Evolutionary conservation across 2,888 invertebrate species (phyloP).

Genomic region (Pocota personata): DNA sequence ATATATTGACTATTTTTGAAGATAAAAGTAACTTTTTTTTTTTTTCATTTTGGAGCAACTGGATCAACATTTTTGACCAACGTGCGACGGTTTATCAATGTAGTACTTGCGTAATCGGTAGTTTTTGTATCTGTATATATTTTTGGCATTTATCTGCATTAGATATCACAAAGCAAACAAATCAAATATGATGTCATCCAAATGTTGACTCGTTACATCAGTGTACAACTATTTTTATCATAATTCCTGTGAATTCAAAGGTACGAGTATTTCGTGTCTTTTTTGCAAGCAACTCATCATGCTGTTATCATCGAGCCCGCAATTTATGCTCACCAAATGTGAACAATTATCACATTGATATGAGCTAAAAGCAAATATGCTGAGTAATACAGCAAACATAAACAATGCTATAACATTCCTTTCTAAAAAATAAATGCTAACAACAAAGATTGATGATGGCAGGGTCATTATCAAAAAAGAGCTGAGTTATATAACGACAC

Average conservation of each 20-base stretch:
- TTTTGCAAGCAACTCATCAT: not conserved
- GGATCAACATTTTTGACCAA: too few species aligned
- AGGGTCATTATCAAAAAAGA: not conserved
- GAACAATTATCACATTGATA: not conserved
- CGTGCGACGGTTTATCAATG: too few species aligned
- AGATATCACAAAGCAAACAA: not conserved
- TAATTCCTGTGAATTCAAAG: not conserved
- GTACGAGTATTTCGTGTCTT: not conserved
- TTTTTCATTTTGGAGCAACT: too few species aligned
- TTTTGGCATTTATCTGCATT: not conserved
- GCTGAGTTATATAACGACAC: not conserved
- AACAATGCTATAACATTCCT: not conserved
- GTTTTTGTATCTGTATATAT: too few species aligned
- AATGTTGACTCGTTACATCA: not conserved
- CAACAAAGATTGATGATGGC: not conserved
- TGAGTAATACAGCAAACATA: not conserved
- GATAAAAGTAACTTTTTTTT: too few species aligned
- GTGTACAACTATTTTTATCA: not conserved
- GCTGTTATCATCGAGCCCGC: not conserved
- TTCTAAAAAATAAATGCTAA: not conserved
- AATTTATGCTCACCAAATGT: constrained; percentile 6
- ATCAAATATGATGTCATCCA: not conserved
- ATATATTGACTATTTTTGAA: too few species aligned
- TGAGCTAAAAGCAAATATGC: not conserved
- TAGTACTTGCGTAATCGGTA: too few species aligned